These are phyloP conservation scores for Cotesia congregata DNA, from an alignment of 2,888 invertebrate genomes.

Conservation along the genomic window DNA sequence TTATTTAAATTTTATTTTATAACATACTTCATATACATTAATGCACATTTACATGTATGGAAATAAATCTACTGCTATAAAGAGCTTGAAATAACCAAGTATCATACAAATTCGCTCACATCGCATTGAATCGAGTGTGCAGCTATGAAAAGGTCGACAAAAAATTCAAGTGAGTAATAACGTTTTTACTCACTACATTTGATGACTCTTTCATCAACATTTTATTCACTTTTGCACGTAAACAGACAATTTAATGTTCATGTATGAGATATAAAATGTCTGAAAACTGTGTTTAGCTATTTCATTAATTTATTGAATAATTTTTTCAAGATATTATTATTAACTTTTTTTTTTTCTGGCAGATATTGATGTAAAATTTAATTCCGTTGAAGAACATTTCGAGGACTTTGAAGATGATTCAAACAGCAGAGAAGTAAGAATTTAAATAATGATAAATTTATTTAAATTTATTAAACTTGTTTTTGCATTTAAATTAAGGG, in stretches of 20 bases:
- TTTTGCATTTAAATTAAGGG: conserved; percentile 31
- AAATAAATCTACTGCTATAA: not conserved
- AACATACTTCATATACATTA: not conserved
- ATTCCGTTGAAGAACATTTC: not conserved
- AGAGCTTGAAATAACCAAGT: conserved; percentile 13
- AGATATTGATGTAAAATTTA: not conserved
- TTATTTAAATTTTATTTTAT: not conserved
- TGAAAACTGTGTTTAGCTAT: too few species aligned
- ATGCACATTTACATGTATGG: not conserved
- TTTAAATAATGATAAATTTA: not conserved
- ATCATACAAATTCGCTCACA: conserved; percentile 10
- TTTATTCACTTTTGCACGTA: not conserved
- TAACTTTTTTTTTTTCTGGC: not conserved
- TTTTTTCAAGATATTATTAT: not conserved
- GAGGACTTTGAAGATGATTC: not conserved
- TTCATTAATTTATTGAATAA: not conserved
- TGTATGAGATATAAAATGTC: too few species aligned
- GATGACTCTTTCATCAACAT: not conserved
- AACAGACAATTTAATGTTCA: not conserved
- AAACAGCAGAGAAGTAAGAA: not conserved
- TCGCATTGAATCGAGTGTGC: conserved; percentile 3
- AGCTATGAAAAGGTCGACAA: not conserved
- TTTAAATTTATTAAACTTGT: conserved; percentile 2
- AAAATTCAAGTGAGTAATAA: not conserved
- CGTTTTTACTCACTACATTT: not conserved